A percentile compares a stretch with the other conserved stretches of the same genome.
Conservation (phyloP, 2,113 vertebrate genomes). For the Osmerus mordax region DNA sequence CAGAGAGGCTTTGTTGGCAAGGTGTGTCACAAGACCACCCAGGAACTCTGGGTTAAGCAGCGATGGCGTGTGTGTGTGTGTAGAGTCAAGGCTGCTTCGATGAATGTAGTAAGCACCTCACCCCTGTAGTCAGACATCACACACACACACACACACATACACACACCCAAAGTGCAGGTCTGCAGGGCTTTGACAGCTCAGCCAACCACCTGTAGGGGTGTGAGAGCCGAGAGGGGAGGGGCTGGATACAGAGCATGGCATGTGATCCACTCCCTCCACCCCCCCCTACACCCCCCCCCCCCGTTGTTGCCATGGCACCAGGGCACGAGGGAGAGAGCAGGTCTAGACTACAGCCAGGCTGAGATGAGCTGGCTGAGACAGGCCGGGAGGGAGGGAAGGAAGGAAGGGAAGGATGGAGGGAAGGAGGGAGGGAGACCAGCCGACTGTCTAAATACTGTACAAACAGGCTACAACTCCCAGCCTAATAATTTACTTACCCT, state of each 20-base stretch:
- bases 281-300: no score
- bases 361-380: no score
- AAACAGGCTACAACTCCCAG: no score
- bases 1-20: conserved; percentile 34
- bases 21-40: conserved; percentile 30
- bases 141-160: conserved; percentile 5
- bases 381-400: not conserved
- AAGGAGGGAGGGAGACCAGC: not conserved
- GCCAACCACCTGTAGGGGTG: conserved; percentile 3
- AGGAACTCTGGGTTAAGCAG: conserved; percentile 14
- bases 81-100: not conserved
- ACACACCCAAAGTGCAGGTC: not conserved
- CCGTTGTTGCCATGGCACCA: not conserved
- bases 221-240: not conserved
- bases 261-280: not conserved
- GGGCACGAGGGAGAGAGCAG: not conserved
- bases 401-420: not conserved
- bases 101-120: not conserved
- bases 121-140: not conserved
- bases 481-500: no score
- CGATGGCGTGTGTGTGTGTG: conserved; percentile 13
- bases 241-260: not conserved
- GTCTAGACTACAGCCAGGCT: not conserved
- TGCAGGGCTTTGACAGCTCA: not conserved
- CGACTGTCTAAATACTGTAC: conserved; percentile 28